These are phyloP conservation scores for Rhegmatorhina hoffmannsi DNA, from an alignment of 2,113 vertebrate species.

Conservation along the genomic window DNA sequence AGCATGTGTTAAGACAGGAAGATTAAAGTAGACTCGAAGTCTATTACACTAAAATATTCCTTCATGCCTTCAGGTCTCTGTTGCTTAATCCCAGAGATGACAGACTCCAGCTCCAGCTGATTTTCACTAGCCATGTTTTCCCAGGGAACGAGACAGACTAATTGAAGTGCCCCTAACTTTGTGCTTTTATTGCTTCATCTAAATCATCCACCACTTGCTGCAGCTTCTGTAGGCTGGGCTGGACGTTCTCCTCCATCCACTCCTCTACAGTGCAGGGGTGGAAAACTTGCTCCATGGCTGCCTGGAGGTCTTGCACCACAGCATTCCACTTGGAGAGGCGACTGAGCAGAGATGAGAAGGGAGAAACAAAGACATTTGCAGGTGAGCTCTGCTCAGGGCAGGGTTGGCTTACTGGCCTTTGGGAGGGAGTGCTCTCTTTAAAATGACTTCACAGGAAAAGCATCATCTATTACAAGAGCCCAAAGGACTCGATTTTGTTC, in stretches of 20 bases:
- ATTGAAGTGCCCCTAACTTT: background rate
- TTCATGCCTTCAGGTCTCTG: background rate
- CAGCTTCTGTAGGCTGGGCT: slow-evolving; percentile 78
- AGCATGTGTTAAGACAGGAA: background rate
- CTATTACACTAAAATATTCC: background rate
- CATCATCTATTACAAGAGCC: background rate
- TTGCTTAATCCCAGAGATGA: background rate
- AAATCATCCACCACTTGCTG: slow-evolving; percentile 81
- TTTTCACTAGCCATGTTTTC: background rate
- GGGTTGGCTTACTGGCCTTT: background rate
- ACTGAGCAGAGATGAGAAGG: slow-evolving; percentile 61
- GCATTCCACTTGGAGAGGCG: slow-evolving; percentile 77
- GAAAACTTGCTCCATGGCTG: slow-evolving; percentile 82
- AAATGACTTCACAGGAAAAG: background rate
- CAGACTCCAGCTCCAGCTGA: background rate
- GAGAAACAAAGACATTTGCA: background rate
- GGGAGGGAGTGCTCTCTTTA: background rate
- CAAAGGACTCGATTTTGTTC: background rate
- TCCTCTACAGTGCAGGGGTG: slow-evolving; percentile 81
- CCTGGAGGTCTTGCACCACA: slow-evolving; percentile 75
- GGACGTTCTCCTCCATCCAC: slow-evolving; percentile 90
- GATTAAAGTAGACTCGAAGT: background rate
- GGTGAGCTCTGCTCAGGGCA: background rate
- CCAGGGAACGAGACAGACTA: background rate
- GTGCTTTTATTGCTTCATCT: slow-evolving; percentile 43